Percentiles rank a stretch among this genome's conserved stretches.
phyloP scores from a whole-genome alignment of 2,888 invertebrate species.

The Apantesis nais region DNA sequence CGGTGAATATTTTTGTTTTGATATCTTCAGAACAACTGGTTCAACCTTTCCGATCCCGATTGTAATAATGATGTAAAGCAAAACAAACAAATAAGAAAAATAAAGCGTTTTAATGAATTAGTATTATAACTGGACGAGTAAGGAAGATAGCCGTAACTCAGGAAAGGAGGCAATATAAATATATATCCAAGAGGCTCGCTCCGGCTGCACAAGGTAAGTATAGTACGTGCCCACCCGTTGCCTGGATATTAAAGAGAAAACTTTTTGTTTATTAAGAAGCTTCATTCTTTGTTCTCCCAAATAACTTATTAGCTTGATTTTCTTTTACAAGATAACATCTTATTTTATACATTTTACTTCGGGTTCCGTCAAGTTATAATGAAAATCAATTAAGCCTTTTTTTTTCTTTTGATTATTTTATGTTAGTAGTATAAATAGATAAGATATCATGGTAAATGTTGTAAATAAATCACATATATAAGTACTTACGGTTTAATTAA shows the following conservation, averaged over 20 bases:
- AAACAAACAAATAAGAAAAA: background rate
- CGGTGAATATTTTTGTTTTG: background rate
- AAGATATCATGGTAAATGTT: no score
- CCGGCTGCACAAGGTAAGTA: background rate
- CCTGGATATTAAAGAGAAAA: slow-evolving; percentile 2
- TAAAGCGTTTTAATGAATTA: background rate
- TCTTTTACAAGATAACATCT: background rate
- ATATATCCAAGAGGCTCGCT: background rate
- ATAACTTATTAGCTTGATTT: slow-evolving; percentile 8
- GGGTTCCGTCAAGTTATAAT: background rate
- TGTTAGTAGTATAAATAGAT: no score
- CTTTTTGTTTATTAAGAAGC: slow-evolving; percentile 8
- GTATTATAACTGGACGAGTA: background rate
- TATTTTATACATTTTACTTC: background rate
- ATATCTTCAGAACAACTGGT: background rate
- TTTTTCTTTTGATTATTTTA: no score
- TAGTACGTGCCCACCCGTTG: background rate
- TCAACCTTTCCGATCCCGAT: no score
- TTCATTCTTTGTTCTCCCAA: slow-evolving; percentile 2
- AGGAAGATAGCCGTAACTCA: background rate
- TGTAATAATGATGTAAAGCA: background rate
- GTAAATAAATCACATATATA: no score
- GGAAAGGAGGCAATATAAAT: background rate
- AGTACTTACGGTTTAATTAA: no score
- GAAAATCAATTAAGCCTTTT: background rate